These are phyloP conservation scores for Neocrepidodera transversa DNA, from an alignment of 2,888 invertebrate genomes.

Conservation along the genomic window DNA sequence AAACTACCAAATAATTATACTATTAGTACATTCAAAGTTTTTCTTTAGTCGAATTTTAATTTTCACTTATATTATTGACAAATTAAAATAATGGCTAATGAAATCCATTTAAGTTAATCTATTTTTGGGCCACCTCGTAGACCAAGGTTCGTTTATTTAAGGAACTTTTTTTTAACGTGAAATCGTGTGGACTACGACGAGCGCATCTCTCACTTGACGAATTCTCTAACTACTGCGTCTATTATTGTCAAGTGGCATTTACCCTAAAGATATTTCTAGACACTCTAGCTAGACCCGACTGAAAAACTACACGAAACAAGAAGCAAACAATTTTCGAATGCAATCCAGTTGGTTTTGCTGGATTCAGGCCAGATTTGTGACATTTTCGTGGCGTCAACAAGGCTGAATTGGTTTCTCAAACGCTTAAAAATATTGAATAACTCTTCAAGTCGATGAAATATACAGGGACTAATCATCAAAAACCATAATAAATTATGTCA, in stretches of 20 bases:
- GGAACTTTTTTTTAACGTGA: conserved; percentile 15
- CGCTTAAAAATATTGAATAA: too few species aligned
- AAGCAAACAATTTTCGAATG: conserved; percentile 46
- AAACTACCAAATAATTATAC: too few species aligned
- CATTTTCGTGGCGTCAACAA: conserved; percentile 51
- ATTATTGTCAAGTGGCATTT: conserved; percentile 55
- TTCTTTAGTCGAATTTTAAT: too few species aligned
- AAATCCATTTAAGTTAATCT: too few species aligned
- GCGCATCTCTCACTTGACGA: conserved; percentile 19
- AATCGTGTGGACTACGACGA: neutral
- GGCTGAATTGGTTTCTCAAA: conserved; percentile 8
- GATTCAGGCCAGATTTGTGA: conserved; percentile 57
- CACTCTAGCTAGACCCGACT: conserved; percentile 51
- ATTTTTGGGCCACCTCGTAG: conserved; percentile 4
- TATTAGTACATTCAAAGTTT: too few species aligned
- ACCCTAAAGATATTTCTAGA: conserved; percentile 60
- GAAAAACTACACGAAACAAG: conserved; percentile 39
- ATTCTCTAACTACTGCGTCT: conserved; percentile 37
- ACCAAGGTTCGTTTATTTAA: conserved; percentile 21
- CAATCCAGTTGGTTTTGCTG: conserved; percentile 54
- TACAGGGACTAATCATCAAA: too few species aligned
- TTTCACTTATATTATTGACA: too few species aligned
- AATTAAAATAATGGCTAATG: too few species aligned
- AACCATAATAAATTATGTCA: too few species aligned
- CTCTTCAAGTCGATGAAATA: too few species aligned